Evolutionary conservation across 2,797 vertebrate genomes (phyloP), one percentile per base, ranked within the genome.

Genomic region (Amniataba percoides): DNA sequence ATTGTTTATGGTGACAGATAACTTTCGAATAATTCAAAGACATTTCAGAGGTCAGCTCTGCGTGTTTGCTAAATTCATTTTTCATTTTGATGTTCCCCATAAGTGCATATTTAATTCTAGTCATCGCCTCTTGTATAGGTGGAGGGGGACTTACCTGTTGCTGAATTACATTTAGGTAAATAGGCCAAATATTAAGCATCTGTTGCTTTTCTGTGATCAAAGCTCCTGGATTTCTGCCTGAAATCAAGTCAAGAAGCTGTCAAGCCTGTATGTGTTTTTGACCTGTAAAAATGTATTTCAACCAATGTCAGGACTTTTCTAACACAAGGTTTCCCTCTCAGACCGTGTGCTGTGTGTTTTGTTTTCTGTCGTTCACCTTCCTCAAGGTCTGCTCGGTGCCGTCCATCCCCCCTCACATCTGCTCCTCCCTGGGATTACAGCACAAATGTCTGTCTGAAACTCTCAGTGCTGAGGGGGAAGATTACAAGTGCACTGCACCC

Each of bases 381-480:
- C 76, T 89, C 88, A 92, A 89, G 93, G 92, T 93, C 90, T 93
- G 88, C 64, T 43, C 46, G 7, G 19, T 39, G 31, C 76, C 16
- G 6, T 87, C 89, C 90, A 78, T 88, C 93, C 93, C 92, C 94
- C 92, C 93, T 86, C 90, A 93, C 94, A 94, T 94, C 94, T 94
- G 94, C 88, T 93, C 82, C 91, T 91, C 74, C 63, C 72, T 58
- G 88, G 92, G 94, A 94, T 94, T 94, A 94, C 91, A 78, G 86
- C 73, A 42, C 88, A 93, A 93, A 93, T 91, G 93, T 93, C 90
- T 82, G 87, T 89, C 89, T 92, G 91, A 89, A 89, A 89, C 87
- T 86, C 80, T 81, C 83, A 81, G 88, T 85, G 86, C 87, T 86
- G 84, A 90, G 62, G 76, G 82, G 85, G 82, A 74, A 81, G 91